Evolutionary conservation across 2,113 vertebrate species (phyloP).

Genomic region (Synchiropus splendidus): DNA sequence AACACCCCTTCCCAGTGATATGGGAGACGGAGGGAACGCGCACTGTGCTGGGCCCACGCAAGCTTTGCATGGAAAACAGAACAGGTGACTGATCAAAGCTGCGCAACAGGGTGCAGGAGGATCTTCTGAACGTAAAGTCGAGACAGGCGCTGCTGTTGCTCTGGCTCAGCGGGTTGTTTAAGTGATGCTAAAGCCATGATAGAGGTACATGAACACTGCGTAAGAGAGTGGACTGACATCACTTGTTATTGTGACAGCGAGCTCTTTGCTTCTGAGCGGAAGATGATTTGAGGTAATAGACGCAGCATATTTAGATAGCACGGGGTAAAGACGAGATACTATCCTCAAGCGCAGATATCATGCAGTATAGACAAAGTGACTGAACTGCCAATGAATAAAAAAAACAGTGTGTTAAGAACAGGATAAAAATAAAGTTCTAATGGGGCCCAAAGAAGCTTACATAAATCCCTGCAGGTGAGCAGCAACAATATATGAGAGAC

Average conservation of each 20-base stretch:
- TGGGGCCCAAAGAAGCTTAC: constrained; percentile 14
- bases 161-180: too few species aligned
- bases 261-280: too few species aligned
- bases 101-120: constrained; percentile 2
- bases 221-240: too few species aligned
- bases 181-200: too few species aligned
- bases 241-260: too few species aligned
- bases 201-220: too few species aligned
- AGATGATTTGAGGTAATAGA: too few species aligned
- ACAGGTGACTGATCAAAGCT: constrained; percentile 45
- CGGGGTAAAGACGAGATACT: too few species aligned
- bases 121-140: too few species aligned
- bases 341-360: too few species aligned
- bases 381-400: constrained; percentile 19
- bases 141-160: too few species aligned
- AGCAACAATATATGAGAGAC: constrained; percentile 35
- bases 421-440: constrained; percentile 34
- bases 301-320: too few species aligned
- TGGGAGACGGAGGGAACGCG: constrained; percentile 29
- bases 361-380: not conserved
- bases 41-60: constrained; percentile 30
- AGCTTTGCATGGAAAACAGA: constrained; percentile 34
- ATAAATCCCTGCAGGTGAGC: constrained; percentile 41
- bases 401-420: constrained; percentile 9
- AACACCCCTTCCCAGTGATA: constrained; percentile 39